Percentiles rank a stretch among this genome's conserved stretches.
Conservation (phyloP, 2,797 vertebrate species). For the Etheostoma perlongum region DNA sequence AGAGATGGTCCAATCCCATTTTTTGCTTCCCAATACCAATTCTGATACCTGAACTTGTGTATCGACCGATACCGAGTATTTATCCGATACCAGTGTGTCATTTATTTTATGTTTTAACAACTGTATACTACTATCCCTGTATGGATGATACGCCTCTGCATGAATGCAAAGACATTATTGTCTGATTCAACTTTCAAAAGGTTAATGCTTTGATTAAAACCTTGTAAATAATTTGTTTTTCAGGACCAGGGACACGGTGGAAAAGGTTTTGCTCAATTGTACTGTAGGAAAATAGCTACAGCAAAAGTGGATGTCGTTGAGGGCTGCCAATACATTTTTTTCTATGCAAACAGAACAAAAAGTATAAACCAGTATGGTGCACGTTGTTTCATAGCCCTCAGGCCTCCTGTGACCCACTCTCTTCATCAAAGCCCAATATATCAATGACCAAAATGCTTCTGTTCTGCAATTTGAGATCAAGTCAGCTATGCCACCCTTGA, state of each 20-base stretch:
- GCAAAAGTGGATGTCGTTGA: neutral
- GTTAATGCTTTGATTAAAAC: slow-evolving; percentile 1
- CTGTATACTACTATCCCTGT: too few species aligned
- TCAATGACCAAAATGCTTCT: slow-evolving; percentile 34
- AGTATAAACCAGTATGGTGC: neutral
- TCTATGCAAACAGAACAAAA: neutral
- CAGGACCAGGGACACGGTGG: neutral
- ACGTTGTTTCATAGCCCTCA: neutral
- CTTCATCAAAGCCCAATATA: slow-evolving; percentile 21
- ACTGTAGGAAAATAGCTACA: neutral
- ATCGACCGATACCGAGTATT: too few species aligned
- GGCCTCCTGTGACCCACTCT: slow-evolving; percentile 17
- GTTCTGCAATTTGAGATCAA: slow-evolving; percentile 21
- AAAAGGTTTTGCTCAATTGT: neutral
- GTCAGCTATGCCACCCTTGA: slow-evolving; percentile 19
- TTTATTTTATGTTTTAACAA: too few species aligned
- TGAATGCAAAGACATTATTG: slow-evolving; percentile 2
- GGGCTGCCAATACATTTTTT: neutral
- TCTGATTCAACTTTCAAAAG: neutral
- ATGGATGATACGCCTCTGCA: neutral
- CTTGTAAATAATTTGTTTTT: neutral
- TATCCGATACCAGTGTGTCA: too few species aligned
- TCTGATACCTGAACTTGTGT: too few species aligned
- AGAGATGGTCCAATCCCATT: too few species aligned
- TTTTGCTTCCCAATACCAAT: too few species aligned